phyloP scores from a whole-genome alignment of 1,140 invertebrate genomes.

The Harlomillsia oculata region DNA sequence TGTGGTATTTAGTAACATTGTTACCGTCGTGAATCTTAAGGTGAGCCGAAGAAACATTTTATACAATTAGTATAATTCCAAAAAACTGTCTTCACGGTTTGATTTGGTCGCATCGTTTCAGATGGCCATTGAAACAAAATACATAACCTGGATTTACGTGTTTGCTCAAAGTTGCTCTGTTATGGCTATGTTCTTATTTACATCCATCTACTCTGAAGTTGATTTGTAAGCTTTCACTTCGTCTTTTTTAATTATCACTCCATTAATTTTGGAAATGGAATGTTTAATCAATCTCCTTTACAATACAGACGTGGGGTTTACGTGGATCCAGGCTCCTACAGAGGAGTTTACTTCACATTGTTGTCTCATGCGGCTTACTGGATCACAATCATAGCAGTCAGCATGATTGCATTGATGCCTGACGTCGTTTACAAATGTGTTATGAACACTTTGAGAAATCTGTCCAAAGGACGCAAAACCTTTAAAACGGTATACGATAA shows the following conservation, averaged over 20 bases:
- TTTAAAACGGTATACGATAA: too few relatives aligned
- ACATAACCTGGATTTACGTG: slow-evolving; percentile 53
- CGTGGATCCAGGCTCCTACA: slow-evolving; percentile 43
- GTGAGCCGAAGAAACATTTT: slow-evolving; percentile 37
- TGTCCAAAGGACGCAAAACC: too few relatives aligned
- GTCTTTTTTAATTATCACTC: slow-evolving; percentile 12
- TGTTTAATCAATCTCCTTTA: slow-evolving; percentile 11
- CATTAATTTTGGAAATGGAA: not conserved
- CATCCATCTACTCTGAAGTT: slow-evolving; percentile 50
- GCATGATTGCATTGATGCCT: slow-evolving; percentile 45
- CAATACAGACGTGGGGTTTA: not conserved
- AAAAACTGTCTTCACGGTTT: slow-evolving; percentile 14
- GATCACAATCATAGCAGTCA: slow-evolving; percentile 48
- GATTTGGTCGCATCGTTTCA: slow-evolving; percentile 39
- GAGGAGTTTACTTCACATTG: slow-evolving; percentile 51
- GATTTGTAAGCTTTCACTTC: slow-evolving; percentile 47
- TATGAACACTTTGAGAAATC: too few relatives aligned
- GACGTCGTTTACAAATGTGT: too few relatives aligned
- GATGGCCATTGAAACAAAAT: slow-evolving; percentile 54
- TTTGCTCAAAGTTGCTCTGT: slow-evolving; percentile 50
- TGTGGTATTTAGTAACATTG: slow-evolving; percentile 43
- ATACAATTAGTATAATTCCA: slow-evolving; percentile 4
- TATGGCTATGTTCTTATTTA: slow-evolving; percentile 49
- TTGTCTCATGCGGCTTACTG: slow-evolving; percentile 50
- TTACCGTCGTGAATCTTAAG: slow-evolving; percentile 47